Evolutionary conservation across 2,113 vertebrate species (phyloP).

Genomic region (Dromiciops gliroides): DNA sequence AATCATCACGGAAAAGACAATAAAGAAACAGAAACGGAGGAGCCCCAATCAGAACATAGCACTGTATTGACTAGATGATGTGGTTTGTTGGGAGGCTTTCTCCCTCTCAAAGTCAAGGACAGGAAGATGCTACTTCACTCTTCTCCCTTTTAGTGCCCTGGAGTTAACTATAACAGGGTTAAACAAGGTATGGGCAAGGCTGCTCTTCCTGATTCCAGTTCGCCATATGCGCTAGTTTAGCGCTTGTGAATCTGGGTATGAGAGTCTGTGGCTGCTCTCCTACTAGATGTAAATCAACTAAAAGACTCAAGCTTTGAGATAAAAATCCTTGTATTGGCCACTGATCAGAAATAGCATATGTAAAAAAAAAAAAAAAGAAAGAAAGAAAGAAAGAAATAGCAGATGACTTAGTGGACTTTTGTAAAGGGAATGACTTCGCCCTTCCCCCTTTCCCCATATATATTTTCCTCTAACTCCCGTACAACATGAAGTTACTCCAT

Average conservation of each 20-base stretch:
- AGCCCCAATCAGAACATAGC: background rate
- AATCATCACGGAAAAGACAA: background rate
- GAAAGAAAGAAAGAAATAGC: no score
- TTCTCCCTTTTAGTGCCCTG: background rate
- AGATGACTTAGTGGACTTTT: background rate
- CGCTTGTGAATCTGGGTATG: background rate
- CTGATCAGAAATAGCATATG: background rate
- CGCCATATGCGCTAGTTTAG: background rate
- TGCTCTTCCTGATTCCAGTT: background rate
- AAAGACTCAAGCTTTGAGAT: background rate
- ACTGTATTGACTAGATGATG: background rate
- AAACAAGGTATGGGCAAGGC: background rate
- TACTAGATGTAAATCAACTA: background rate
- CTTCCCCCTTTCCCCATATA: background rate
- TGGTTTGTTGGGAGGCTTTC: background rate
- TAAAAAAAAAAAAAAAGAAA: no score
- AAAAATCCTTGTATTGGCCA: background rate
- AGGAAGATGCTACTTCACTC: background rate
- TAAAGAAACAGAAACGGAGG: background rate
- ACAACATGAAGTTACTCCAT: background rate
- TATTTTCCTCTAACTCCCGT: background rate
- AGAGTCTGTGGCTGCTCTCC: background rate
- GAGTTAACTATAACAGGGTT: background rate
- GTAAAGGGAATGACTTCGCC: background rate
- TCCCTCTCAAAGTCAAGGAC: background rate